Base-by-base conservation (phyloP, 1,140 invertebrate genomes). In the Plodia interpunctella region DNA sequence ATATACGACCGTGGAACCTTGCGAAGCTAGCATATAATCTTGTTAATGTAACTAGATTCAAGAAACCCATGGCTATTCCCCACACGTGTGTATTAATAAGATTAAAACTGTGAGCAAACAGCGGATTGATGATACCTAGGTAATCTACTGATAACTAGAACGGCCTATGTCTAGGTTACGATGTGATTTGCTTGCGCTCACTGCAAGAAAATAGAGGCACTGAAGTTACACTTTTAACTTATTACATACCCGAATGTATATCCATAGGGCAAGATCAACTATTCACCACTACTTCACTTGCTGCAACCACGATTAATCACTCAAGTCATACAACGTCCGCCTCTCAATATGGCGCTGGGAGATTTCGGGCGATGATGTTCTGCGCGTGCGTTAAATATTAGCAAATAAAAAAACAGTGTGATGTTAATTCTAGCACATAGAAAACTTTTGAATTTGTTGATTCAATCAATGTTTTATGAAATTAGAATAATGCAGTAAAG, bases 311-410 rank as follows among this genome's bases (percentile, higher is more conserved):
- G 81, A 84, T 82, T 87, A 84, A 79, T 82, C 88, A 89, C 86
- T 90, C 83, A 81, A 87, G 78, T 85, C 87, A 87, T 88, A 86
- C 87, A 88, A 88, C 87, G 86, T 89, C 88, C 87, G 87, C 87
- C 88, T 90, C 88, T 90, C 88, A 90, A 90, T 90, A 90, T 90
- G 87, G 88, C 88, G 88, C 84, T 88, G 83, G 85, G 86, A 81
- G 85, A 89, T 88, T 89, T 89, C 87, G 81, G 85, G 81, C 80
- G 85, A 88, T 82, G 83, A 72, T 72, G 81, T 87, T 83, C 80
- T 89, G 87, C 88, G 88, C 88, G 87, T 90, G 87, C 88, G 87
- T 88, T 84, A 80, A 87, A 78, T 84, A 76, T 82, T 77, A 82
- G 75, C 74, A 79, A 83, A 82, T 80, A 77, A 84, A 83, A 85